Base-by-base conservation (phyloP, 1,140 invertebrate species). In the Drosophila rufa region DNA sequence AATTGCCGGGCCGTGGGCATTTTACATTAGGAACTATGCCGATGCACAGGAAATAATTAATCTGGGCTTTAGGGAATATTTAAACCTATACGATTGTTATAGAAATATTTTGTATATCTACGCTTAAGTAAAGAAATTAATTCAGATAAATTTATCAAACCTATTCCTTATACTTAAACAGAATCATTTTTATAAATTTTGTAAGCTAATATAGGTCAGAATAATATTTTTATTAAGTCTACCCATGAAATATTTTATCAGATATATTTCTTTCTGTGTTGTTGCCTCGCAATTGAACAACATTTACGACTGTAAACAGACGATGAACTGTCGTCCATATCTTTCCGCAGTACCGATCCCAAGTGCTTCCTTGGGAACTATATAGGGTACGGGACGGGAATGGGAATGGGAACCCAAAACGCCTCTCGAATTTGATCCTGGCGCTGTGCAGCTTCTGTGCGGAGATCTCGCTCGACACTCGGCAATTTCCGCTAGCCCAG, bases 231-330 rank as follows among this genome's bases (percentile, higher is more conserved):
- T 30, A 2, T 27, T 27, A 27, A 5, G 7, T 30, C 5, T 30
- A 30, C 27, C 5, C 7, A 30, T 30, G 1, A 1, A 30, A 8
- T 30, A 30, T 30, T 7, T 9, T 11, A 11, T 19, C 6, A 15
- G 8, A 19, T 19, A 38, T 2, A 22, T 55, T 55, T 55, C 2
- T 55, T 9, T 22, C 33, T 19, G 51, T 55, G 51, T 74, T 68
- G 50, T 33, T 65, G 38, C 53, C 57, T 69, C 30, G 79, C 86
- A 91, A 86, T 91, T 91, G 82, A 80, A 89, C 82, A 59, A 69
- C 91, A 62, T 92, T 92, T 92, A 91, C 79, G 91, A 92, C 86
- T 89, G 91, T 92, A 92, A 92, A 92, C 91, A 92, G 58, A 87
- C 64, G 80, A 92, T 83, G 89, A 92, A 92, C 79, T 92, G 91